These are phyloP conservation scores for Jordanella pulchra DNA, from an alignment of 2,797 vertebrate genomes.

Conservation along the genomic window DNA sequence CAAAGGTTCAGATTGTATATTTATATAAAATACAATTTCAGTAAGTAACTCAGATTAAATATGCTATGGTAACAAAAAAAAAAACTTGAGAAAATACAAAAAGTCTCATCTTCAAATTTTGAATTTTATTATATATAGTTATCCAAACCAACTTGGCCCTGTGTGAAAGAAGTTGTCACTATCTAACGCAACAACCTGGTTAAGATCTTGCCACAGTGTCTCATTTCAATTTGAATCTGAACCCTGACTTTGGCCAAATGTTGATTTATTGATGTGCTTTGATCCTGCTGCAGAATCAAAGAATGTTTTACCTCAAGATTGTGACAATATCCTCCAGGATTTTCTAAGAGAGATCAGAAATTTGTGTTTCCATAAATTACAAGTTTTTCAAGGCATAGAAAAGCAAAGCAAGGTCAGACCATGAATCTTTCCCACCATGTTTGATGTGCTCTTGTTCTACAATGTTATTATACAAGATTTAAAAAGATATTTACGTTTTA, in stretches of 20 bases:
- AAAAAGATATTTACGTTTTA: not conserved
- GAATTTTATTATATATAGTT: not conserved
- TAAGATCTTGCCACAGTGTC: not conserved
- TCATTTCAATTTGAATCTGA: not conserved
- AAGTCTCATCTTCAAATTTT: not conserved
- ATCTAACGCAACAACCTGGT: not conserved
- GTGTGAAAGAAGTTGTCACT: not conserved
- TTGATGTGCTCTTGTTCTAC: not conserved
- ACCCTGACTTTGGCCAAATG: not conserved
- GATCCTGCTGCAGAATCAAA: not conserved
- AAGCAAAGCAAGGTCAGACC: not conserved
- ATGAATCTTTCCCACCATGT: not conserved
- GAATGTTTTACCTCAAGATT: too few species aligned
- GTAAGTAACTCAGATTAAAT: too few species aligned
- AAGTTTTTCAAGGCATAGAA: not conserved
- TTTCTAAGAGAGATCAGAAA: not conserved
- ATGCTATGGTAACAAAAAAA: too few species aligned
- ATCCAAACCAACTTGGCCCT: not conserved
- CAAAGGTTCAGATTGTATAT: slow-evolving; percentile 70
- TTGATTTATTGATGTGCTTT: not conserved
- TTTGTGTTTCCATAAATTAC: not conserved
- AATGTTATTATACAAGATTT: not conserved
- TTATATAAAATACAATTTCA: not conserved
- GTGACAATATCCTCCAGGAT: not conserved
- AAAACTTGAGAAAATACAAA: not conserved